Evolutionary conservation across 2,113 vertebrate species (phyloP), one percentile per base, ranked within the genome.

Genomic region (Regulus satrapa): DNA sequence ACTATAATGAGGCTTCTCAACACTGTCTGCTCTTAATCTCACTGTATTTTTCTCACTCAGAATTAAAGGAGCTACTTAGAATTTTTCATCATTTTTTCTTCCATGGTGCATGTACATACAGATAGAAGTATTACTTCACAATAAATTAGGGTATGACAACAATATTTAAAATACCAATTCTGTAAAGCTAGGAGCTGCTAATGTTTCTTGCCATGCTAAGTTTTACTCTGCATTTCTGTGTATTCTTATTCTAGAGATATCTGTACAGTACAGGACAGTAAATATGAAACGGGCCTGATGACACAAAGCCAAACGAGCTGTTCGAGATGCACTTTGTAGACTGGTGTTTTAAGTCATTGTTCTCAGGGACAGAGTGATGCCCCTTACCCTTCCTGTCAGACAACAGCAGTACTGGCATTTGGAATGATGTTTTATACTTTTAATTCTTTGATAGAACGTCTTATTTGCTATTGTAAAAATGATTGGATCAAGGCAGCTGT

Each of bases 391-490:
- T 64, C 18, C 68, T 89, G 64, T 81, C 17, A 75, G 83, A 38
- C 90, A 86, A 45, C 92, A 96, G 67, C 66, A 91, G 56, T 63
- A 63, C 18, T 78, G 85, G 24, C 78, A 66, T 54, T 92, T 95
- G 68, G 32, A 19, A 67, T 90, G 76, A 54, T 92, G 93, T 91
- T 68, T 91, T 56, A 91, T 66, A 6, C 7, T 91, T 96, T 77
- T 95, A 51, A 94, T 64, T 66, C 76, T 96, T 80, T 87, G 97
- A 85, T 92, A 97, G 92, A 98, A 97, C 38, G 96, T 96, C 72
- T 98, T 98, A 77, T 97, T 98, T 40, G 98, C 98, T 84, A 98
- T 26, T 5, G 98, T 97, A 80, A 98, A 99, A 81, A 98, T 98
- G 29, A 98, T 68, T 8, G 98, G 98, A 86, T 99, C 98, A 78